Percentiles rank a stretch among this genome's conserved stretches.
Evolutionary conservation across 2,113 vertebrate genomes (phyloP).

Genomic region (Microtus pennsylvanicus): DNA sequence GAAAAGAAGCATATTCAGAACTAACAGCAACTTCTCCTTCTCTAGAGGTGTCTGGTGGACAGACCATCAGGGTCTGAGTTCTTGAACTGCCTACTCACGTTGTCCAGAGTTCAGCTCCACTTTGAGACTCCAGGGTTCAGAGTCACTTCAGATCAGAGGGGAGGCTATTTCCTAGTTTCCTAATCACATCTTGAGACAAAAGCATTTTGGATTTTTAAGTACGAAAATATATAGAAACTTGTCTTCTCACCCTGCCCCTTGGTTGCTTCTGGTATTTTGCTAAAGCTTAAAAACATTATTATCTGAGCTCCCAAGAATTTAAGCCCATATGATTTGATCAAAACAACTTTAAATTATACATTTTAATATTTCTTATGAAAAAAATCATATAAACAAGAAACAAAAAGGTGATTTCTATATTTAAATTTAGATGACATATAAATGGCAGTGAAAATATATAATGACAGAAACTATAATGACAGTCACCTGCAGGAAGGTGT

Average conservation of each 20-base stretch:
- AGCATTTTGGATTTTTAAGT: not conserved
- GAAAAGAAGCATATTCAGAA: not conserved
- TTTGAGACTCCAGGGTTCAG: not conserved
- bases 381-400: not conserved
- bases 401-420: not conserved
- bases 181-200: not conserved
- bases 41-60: not conserved
- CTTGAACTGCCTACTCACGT: not conserved
- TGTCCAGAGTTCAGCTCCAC: not conserved
- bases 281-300: not conserved
- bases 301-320: not conserved
- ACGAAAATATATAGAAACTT: not conserved
- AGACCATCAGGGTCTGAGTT: not conserved
- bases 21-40: not conserved
- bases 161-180: not conserved
- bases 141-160: not conserved
- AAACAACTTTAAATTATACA: not conserved
- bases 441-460: not conserved
- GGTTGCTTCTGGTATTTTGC: not conserved
- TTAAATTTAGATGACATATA: slow-evolving; percentile 16
- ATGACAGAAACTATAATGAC: slow-evolving; percentile 6
- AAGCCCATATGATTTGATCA: not conserved
- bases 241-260: not conserved
- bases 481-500: not conserved
- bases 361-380: not conserved